Base-by-base conservation (phyloP, 2,797 vertebrate genomes). In the Orientallactaga sibirica region DNA sequence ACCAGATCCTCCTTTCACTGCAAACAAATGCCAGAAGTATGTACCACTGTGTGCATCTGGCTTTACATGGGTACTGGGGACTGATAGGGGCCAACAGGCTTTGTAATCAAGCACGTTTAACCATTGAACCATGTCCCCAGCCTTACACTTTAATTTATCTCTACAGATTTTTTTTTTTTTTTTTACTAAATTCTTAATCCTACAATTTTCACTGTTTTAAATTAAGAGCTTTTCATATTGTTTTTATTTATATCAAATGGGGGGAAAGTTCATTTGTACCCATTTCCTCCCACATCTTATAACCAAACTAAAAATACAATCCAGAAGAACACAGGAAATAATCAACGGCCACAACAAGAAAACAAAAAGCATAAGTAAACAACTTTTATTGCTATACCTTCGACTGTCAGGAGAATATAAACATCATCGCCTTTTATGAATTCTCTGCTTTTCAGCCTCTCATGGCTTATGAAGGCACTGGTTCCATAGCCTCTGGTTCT, bases 361-460 rank as follows among this genome's bases (percentile, higher is more conserved):
- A 80, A 90, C 85, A 64, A 88, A 14, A 55, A 94, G 24, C 27
- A 75, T 84, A 20, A 14, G 25, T 86, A 52, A 86, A 77, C 33
- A 80, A 16, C 43, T 61, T 68, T 77, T 92, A 48, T 20, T 94
- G 79, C 90, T 96, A 27, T 98, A 99, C 99, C 99, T 96, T 99
- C 99, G 97, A 99, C 97, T 25, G 98, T 99, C 93, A 99, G 96
- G 66, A 99, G 98, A 93, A 99, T 98, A 95, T 98, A 99, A 96
- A 98, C 98, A 29, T 99, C 96, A 70, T 98, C 98, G 43, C 98
- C 99, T 97, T 99, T 99, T 86, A 99, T 98, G 90, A 99, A 99
- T 92, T 99, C 97, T 93, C 98, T 98, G 96, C 98, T 99, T 96
- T 94, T 98, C 96, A 99, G 98, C 96, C 99, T 98, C 90, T 98